These are phyloP conservation scores for Branchinecta sandiegonensis DNA, from an alignment of 2,888 invertebrate species.

Conservation along the genomic window DNA sequence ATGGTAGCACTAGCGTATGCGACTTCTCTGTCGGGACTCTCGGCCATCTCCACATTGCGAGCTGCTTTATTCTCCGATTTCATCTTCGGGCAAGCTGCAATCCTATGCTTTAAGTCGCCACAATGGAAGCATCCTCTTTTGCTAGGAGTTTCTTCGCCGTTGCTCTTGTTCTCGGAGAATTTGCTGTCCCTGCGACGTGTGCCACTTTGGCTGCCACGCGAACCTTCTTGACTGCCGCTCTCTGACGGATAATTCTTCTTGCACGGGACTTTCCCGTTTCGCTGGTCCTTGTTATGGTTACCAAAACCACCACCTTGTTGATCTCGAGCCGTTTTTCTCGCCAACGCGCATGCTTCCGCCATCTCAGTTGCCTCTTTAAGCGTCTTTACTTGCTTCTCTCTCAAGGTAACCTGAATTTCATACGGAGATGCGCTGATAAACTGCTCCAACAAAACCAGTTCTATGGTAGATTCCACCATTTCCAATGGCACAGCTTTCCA, in stretches of 20 bases:
- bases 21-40: no score
- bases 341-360: background rate
- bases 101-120: no score
- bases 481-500: background rate
- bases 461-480: background rate
- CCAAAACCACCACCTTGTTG: no score
- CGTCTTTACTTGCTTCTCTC: constrained; percentile 1
- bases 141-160: background rate
- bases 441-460: background rate
- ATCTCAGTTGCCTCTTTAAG: background rate
- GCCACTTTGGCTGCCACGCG: no score
- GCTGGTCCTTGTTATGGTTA: no score
- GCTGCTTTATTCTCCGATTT: no score
- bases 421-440: background rate
- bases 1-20: no score
- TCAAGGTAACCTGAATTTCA: background rate
- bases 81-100: no score
- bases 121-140: background rate
- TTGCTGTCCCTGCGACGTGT: no score
- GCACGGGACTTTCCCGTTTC: background rate
- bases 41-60: no score
- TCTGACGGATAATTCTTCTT: background rate
- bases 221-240: background rate
- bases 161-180: no score
- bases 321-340: background rate